Evolutionary conservation across 2,797 vertebrate genomes (phyloP).

Genomic region (Squalus acanthias): DNA sequence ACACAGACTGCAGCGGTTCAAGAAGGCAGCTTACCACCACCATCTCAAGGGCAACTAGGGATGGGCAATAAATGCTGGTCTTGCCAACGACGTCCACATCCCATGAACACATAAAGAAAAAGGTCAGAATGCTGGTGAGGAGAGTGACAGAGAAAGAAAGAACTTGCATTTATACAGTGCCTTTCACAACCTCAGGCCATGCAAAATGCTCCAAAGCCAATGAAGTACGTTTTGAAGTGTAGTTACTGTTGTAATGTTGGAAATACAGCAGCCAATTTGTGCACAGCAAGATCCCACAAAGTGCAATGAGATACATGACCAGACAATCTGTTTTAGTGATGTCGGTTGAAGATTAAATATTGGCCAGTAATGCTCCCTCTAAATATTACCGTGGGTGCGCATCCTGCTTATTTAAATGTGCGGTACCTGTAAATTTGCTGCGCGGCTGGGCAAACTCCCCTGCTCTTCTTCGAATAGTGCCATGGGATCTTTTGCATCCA

Average conservation of each 20-base stretch:
- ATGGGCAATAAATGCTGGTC: no score
- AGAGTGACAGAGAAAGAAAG: neutral
- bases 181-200: neutral
- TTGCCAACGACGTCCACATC: no score
- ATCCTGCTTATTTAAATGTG: no score
- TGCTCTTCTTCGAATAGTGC: neutral
- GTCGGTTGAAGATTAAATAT: neutral
- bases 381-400: no score
- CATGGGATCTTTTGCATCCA: neutral
- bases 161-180: neutral
- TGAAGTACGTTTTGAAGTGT: neutral
- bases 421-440: no score
- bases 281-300: neutral
- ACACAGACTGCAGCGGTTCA: no score
- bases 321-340: neutral
- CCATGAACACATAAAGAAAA: no score
- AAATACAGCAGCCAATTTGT: neutral
- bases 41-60: no score
- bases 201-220: neutral
- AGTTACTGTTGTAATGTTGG: no score
- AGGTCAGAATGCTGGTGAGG: neutral
- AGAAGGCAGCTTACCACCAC: no score
- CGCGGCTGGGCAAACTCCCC: neutral
- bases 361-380: neutral
- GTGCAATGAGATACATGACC: no score